Base-by-base conservation (phyloP, 2,888 invertebrate species). In the Orthosia cruda region DNA sequence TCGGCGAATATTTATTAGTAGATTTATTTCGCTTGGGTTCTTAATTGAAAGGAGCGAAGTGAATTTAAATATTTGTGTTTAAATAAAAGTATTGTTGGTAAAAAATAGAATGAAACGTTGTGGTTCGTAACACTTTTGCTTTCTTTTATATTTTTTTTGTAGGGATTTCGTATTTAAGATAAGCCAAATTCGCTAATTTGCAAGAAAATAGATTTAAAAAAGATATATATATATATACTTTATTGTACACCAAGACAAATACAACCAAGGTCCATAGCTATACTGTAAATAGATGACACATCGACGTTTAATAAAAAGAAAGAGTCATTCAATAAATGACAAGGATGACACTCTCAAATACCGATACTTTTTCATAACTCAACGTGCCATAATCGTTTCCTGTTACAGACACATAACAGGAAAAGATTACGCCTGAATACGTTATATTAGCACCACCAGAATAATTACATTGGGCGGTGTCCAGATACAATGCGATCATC, bases 1-100 rank as follows among this genome's bases (percentile, higher is more conserved):
- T 79, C 52, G 49, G 83, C 74, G 69, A 74, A 72, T 75, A 71
- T 72, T 79, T 84, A 83, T 67, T 64, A 76, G 75, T 62, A 70
- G 75, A 78, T 81, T 78, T 52, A 67, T 70, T 85, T 67, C 47
- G 66, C 54, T 50, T 26, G 13, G 54, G 16, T 63, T 59, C 67
- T 57, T 23, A 74, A 83, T 65, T 55, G 32, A n/a, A 65, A 70
- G n/a, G 2, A 63, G 23, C 13, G 54, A 26, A 49, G 16, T 32
- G 23, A 52, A 77, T 67, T 23, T 26, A 7, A n/a, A n/a, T n/a
- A n/a, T n/a, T n/a, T n/a, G n/a, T 23, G 9, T 26, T 18, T 26
- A 18, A 49, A 15, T 72, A 61, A 59, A 59, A 61, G 11, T n/a
- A 20, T 74, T 49, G 23, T n/a, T 57, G 16, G 13, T 12, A 11